Base-by-base conservation (phyloP, 2,797 vertebrate species). In the Oreortyx pictus region DNA sequence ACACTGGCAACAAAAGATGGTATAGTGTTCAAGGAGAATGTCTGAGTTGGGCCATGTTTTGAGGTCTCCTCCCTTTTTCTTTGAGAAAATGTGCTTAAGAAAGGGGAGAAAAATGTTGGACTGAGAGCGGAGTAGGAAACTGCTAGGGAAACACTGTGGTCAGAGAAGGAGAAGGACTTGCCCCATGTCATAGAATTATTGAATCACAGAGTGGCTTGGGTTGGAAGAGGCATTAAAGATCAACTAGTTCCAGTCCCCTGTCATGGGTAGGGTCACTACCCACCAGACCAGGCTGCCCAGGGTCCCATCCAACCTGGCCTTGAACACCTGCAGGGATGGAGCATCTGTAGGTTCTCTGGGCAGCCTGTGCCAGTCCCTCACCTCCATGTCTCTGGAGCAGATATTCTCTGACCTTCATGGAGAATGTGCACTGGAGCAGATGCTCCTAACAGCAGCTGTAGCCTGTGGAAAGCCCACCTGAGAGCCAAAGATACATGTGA, bases 391-490 rank as follows among this genome's bases (percentile, higher is more conserved):
- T 3, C 43, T 25, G 25, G 50, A 65, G 64, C 29, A 64, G 23
- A n/a, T 65, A 12, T 9, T 75, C 27, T 35, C 37, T 41, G 52
- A 65, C 27, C 9, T 24, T 37, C 33, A 14, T 31, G 35, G 23
- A 62, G n/a, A 29, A 31, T 11, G 9, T 59, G 29, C 0, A 2
- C 56, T 73, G 73, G 43, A 74, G 62, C 24, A 64, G 57, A 17
- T 44, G 10, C 23, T 66, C 24, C 59, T 41, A 29, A 24, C 14
- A 65, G 37, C 20, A 54, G 15, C 44, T 54, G 39, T 71, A 41
- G 9, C 15, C n/a, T 2, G 0, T 31, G 44, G 33, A 44, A 15
- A 65, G 8, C 59, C 24, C 46, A 10, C 0, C 2, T 18, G 0
- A 2, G 35, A 49, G 41, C 33, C 29, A 19, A 29, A 52, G 29